Conservation (phyloP, 1,140 invertebrate genomes). For the Spodoptera frugiperda region DNA sequence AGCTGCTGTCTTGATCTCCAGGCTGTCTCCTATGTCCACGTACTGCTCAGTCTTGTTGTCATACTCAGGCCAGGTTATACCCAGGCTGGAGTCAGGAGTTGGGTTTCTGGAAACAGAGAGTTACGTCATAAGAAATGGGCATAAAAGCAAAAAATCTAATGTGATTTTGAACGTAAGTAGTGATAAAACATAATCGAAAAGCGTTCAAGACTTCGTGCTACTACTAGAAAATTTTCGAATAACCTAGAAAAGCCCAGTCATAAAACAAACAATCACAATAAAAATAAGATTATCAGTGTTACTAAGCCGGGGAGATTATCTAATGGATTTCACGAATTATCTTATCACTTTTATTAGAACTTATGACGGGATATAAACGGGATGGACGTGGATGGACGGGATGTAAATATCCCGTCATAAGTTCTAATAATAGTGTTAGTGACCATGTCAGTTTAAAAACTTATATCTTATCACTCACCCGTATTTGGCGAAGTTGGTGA, state of each 20-base stretch:
- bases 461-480: slow-evolving; percentile 75
- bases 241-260: too few relatives aligned
- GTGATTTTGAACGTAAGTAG: not conserved
- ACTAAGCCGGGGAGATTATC: not conserved
- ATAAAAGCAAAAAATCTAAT: not conserved
- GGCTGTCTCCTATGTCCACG: slow-evolving; percentile 45
- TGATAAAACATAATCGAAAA: too few relatives aligned
- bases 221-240: too few relatives aligned
- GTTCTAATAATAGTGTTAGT: too few relatives aligned
- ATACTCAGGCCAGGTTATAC: slow-evolving; percentile 49
- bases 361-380: too few relatives aligned
- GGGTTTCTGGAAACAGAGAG: slow-evolving; percentile 42
- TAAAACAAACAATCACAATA: not conserved
- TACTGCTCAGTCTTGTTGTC: slow-evolving; percentile 28
- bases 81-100: slow-evolving; percentile 47
- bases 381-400: too few relatives aligned
- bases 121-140: too few relatives aligned
- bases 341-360: too few relatives aligned
- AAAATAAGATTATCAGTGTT: not conserved
- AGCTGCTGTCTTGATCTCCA: not conserved
- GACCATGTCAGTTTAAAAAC: too few relatives aligned
- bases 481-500: slow-evolving; percentile 86
- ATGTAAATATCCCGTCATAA: too few relatives aligned
- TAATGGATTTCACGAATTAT: slow-evolving; percentile 13
- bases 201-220: too few relatives aligned